Evolutionary conservation across 2,888 invertebrate genomes (phyloP), one percentile per base, ranked within the genome.

Genomic region (Arge pagana): DNA sequence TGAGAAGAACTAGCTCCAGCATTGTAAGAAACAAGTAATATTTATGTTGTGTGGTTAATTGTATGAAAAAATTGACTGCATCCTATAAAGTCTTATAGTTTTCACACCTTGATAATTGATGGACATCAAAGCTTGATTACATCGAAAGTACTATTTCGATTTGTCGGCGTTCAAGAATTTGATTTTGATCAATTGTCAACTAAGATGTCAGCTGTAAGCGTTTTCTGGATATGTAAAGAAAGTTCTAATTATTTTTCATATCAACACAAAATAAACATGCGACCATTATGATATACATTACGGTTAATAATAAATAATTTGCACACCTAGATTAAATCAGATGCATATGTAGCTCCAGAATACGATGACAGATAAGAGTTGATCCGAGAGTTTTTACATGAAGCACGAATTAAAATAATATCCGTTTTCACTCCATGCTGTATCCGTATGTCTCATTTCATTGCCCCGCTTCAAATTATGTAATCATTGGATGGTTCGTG

Each of bases 171-270:
- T 45, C 33, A 45, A 33, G 45, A 11, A 21, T 23, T 45, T 35
- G 16, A 11, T 35, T 23, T 33, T 45, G 23, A 45, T 45, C 45
- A 30, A 45, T 8, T 23, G 13, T 45, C 24, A 35, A 45, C 16
- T 23, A 33, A 45, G 2, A n/a, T 23, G n/a, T 1, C 11, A 16
- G 33, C 4, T 10, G 23, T 16, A 45, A 45, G 35, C 10, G n/a
- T 33, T 45, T 33, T 1, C 23, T 5, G 33, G 15, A 33, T 33
- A 4, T 16, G 31, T 35, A 13, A 23, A 45, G 31, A 45, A 8
- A 37, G 21, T 21, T 35, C 21, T 23, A 16, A 33, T 45, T 45
- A 45, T 45, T 45, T 45, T 45, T 45, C 45, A 45, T 45, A 33
- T 23, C 24, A 31, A 13, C 30, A 13, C 43, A 31, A 43, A 31